Evolutionary conservation across 2,113 vertebrate genomes (phyloP).

Genomic region (Aphelocoma coerulescens): DNA sequence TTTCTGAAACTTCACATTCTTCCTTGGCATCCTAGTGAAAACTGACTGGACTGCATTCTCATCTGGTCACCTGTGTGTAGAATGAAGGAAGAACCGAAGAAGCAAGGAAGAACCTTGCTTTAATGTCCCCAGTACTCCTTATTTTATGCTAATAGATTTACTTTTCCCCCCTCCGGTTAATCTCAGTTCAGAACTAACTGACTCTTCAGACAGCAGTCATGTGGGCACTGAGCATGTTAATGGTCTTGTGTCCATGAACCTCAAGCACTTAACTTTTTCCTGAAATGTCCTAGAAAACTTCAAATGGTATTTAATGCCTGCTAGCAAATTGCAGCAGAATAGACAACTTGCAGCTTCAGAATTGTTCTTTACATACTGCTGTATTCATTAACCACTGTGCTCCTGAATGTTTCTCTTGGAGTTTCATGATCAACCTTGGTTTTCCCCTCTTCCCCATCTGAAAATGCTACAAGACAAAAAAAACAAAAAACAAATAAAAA

Average conservation of each 20-base stretch:
- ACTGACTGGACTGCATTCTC: not conserved
- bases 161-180: rapidly evolving
- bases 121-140: not conserved
- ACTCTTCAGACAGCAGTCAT: not conserved
- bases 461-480: not conserved
- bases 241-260: not conserved
- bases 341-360: not conserved
- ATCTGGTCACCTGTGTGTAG: not conserved
- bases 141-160: not conserved
- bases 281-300: not conserved
- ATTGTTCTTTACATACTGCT: not conserved
- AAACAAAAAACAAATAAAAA: not conserved
- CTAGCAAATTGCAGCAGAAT: not conserved
- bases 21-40: not conserved
- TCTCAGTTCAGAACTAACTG: not conserved
- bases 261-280: not conserved
- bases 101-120: too few species aligned
- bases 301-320: not conserved
- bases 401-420: not conserved
- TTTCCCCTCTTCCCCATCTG: not conserved
- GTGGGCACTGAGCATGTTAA: not conserved
- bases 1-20: not conserved
- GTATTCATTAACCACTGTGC: not conserved
- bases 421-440: not conserved
- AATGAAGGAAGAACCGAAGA: not conserved